These are phyloP conservation scores for Hypothenemus hampei DNA, from an alignment of 1,140 invertebrate species.

Conservation along the genomic window DNA sequence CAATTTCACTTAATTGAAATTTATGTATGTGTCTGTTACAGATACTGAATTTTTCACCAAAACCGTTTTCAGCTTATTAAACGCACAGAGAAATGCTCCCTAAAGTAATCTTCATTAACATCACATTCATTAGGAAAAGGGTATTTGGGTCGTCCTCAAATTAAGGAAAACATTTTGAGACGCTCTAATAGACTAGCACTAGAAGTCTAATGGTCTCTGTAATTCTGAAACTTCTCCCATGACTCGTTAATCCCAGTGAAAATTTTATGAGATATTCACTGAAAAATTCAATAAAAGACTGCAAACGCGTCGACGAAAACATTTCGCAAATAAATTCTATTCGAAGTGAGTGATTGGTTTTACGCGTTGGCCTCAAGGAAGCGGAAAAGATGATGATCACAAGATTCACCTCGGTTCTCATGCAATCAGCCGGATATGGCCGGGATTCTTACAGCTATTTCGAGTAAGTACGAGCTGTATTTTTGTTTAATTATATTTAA, in stretches of 20 bases:
- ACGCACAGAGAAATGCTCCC: too few species aligned
- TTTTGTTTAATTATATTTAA: background rate
- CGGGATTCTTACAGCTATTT: constrained; percentile 35
- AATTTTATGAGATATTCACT: background rate
- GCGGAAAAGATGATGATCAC: constrained; percentile 40
- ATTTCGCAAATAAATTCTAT: too few species aligned
- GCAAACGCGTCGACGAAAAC: too few species aligned
- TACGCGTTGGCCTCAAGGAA: background rate
- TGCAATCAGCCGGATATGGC: constrained; percentile 37
- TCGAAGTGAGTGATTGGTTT: too few species aligned
- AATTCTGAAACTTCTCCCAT: background rate
- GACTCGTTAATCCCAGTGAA: background rate
- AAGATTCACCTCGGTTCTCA: constrained; percentile 36
- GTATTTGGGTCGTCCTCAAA: too few species aligned
- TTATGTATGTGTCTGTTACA: background rate
- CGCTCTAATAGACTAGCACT: too few species aligned
- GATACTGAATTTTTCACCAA: too few species aligned
- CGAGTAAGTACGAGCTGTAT: constrained; percentile 36
- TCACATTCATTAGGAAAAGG: too few species aligned
- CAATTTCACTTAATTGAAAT: background rate
- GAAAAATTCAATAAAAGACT: background rate
- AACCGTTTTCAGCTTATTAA: too few species aligned
- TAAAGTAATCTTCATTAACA: too few species aligned
- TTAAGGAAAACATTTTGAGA: too few species aligned
- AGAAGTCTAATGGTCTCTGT: background rate